These are phyloP conservation scores for Podiceps cristatus DNA, from an alignment of 2,113 vertebrate genomes.

Conservation along the genomic window DNA sequence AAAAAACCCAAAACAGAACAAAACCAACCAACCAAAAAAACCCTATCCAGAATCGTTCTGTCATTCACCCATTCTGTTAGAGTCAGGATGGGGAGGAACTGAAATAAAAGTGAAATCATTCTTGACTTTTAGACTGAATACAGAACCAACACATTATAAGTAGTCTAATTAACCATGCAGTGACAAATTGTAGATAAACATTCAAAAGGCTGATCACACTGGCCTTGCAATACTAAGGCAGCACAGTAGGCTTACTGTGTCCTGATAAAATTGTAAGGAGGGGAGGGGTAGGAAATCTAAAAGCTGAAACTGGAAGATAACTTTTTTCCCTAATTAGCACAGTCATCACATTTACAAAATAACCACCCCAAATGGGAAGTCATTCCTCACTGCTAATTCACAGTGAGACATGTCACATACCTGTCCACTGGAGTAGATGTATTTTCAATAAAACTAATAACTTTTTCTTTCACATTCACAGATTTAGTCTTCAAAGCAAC, in stretches of 20 bases:
- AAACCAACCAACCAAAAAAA: neutral
- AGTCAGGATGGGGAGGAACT: neutral
- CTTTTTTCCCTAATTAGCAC: neutral
- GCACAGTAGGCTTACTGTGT: neutral
- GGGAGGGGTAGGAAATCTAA: neutral
- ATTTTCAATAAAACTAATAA: constrained; percentile 99
- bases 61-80: neutral
- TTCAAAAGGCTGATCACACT: neutral
- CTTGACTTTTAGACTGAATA: neutral
- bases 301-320: neutral
- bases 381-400: neutral
- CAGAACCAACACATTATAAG: neutral
- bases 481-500: constrained; percentile 97
- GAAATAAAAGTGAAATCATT: neutral
- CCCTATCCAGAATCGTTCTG: neutral
- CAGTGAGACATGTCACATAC: constrained; percentile 70
- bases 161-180: neutral
- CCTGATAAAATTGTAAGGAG: neutral
- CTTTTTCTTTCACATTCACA: constrained; percentile 97
- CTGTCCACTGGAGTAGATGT: constrained; percentile 95
- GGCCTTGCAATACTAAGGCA: neutral
- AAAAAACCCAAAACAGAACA: neutral
- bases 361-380: neutral
- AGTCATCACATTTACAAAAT: neutral
- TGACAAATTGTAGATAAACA: neutral